Evolutionary conservation across 23 tunicate species (phyloP).

Genomic region (Botrylloides violaceus): DNA sequence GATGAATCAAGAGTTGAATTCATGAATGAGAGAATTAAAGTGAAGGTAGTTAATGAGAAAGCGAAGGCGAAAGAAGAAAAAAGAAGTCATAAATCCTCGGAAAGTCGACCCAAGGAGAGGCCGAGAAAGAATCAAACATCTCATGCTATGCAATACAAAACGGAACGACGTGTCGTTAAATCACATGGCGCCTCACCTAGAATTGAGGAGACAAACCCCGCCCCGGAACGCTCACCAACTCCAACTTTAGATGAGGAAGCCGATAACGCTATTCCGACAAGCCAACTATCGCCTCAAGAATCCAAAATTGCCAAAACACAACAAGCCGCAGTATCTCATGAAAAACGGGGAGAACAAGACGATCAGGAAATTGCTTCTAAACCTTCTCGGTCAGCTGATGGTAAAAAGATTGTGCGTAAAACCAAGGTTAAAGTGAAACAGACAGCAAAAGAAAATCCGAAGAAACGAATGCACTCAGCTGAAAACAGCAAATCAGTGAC

Average conservation of each 20-base stretch:
- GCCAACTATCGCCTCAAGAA: too few species aligned
- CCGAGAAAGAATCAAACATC: conserved; percentile 5
- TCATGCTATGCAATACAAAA: neutral
- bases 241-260: conserved; percentile 6
- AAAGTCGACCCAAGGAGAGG: neutral
- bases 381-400: too few species aligned
- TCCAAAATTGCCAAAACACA: too few species aligned
- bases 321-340: too few species aligned
- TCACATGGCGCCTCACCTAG: neutral
- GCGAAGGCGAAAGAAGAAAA: conserved; percentile 8
- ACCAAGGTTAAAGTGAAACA: too few species aligned
- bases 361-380: too few species aligned
- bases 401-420: too few species aligned
- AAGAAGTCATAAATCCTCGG: neutral
- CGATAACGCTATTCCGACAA: too few species aligned
- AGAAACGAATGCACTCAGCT: too few species aligned
- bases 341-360: too few species aligned
- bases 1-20: conserved; percentile 48
- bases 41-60: conserved; percentile 11
- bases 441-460: too few species aligned
- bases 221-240: conserved; percentile 5
- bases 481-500: too few species aligned
- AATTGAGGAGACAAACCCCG: neutral
- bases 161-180: neutral
- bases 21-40: neutral